Percentiles rank a stretch among this genome's conserved stretches.
These are phyloP conservation scores for Tricholaema leucomelas DNA, from an alignment of 2,113 vertebrate genomes.

Conservation along the genomic window DNA sequence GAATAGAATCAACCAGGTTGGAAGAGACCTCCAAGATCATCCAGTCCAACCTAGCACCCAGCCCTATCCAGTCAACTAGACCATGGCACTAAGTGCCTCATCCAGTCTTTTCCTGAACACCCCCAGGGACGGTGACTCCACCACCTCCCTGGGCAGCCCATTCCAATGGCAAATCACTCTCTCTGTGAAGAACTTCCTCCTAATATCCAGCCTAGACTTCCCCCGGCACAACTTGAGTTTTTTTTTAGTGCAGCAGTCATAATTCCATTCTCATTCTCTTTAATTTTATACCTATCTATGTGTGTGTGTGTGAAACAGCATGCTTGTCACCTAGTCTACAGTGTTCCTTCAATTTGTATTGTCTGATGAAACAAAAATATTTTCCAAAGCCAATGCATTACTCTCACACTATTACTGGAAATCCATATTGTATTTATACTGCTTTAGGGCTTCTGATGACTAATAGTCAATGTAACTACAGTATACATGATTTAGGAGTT, in stretches of 20 bases:
- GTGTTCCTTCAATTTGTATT: background rate
- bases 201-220: too few relatives aligned
- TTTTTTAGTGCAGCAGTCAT: background rate
- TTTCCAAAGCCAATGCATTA: background rate
- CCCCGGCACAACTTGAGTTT: too few relatives aligned
- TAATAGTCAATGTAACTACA: conserved; percentile 45
- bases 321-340: background rate
- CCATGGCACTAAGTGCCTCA: too few relatives aligned
- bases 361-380: background rate
- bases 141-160: too few relatives aligned
- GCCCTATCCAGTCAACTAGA: too few relatives aligned
- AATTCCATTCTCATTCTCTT: background rate
- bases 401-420: conserved; percentile 51
- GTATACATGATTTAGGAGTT: conserved; percentile 41
- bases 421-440: conserved; percentile 49
- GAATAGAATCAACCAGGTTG: too few relatives aligned
- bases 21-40: too few relatives aligned
- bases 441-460: conserved; percentile 46
- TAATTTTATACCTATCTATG: background rate
- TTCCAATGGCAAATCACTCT: too few relatives aligned
- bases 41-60: too few relatives aligned
- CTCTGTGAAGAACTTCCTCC: too few relatives aligned
- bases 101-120: too few relatives aligned
- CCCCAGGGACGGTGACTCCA: too few relatives aligned
- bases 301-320: background rate